Evolutionary conservation across 2,888 invertebrate species (phyloP), one percentile per base, ranked within the genome.

Genomic region (Diarsia rubi): DNA sequence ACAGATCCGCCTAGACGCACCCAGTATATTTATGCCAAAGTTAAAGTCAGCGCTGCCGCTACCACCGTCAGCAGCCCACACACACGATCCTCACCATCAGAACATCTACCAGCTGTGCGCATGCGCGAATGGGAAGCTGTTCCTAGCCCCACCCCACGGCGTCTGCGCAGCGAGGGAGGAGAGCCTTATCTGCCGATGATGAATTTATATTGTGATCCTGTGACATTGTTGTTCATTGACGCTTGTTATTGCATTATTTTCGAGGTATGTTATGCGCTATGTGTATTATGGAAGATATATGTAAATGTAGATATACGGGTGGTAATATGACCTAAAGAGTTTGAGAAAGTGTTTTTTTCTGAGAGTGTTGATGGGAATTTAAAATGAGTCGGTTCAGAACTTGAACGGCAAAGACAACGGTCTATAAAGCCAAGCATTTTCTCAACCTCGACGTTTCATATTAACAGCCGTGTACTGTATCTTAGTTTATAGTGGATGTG

Each of bases 101-200:
- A 97, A 98, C 90, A 98, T 98, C 88, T 98, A 98, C 95, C 99
- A 99, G 95, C 96, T 99, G 86, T 99, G 99, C 95, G 98, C 98
- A 84, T 99, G 99, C 93, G 98, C 98, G 52, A 98, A 98, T 92
- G 99, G 99, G 63, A 98, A 98, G 92, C 96, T 99, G 78, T 99
- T 99, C 93, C 97, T 99, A 44, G 98, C 99, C 3, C 98, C 98
- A 8, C 97, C 99, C 0, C 98, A 98, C 90, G 98, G 98, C 63
- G 97, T 98, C 77, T 99, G 99, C 94, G 97, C 96, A 3, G 98
- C 97, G 0, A 91, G 96, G 52, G 96, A 97, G 84, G 97, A 97
- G 76, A 97, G 97, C 85, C 94, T 96, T 54, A 97, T 96, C 78
- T 97, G 97, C 87, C 96, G 97, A 97, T 97, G 95, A 96, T 96